Base-by-base conservation (phyloP, 2,113 vertebrate genomes). In the Catharus fuscescens region DNA sequence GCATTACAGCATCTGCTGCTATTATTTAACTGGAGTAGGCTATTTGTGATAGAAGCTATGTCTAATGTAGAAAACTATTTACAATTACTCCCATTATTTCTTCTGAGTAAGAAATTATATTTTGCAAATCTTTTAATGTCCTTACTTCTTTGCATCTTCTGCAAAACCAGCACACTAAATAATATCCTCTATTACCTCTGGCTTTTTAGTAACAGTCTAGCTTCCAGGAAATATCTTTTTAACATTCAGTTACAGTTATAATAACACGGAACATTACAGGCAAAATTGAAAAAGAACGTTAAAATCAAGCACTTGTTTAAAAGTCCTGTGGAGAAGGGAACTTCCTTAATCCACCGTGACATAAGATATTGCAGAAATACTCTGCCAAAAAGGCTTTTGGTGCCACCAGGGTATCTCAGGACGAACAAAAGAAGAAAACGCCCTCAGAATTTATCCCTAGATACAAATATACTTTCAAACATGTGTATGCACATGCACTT, bases 401-500 rank as follows among this genome's bases (percentile, higher is more conserved):
- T 14, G 7, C 25, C 40, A 92, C 10, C 42, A 60, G 29, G 23
- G 24, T 19, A 57, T n/a, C 66, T 81, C 45, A 36, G 19, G 13
- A 65, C 38, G 21, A 73, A 20, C 26, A 60, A 70, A 56, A 34
- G 14, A 10, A 24, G 13, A 62, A 32, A 80, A 71, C 2, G 3
- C n/a, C 45, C 34, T 18, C 66, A 78, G 20, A 81, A 38, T 4
- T 32, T 2, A 57, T 1, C n/a, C 19, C 53, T 0, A 45, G 2
- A 52, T 36, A 38, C 1, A 70, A 54, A 47, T 18, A 59, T 1
- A 38, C 8, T 5, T 19, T 3, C 11, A 82, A 20, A 10, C 23
- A 44, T 3, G 31, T 8, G 57, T 0, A 9, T 34, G n/a, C 24
- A 54, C 10, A 34, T 3, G 7, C 9, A 38, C 2, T 48, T 45